These are phyloP conservation scores for Bungarus multicinctus DNA, from an alignment of 2,113 vertebrate species.

Conservation along the genomic window DNA sequence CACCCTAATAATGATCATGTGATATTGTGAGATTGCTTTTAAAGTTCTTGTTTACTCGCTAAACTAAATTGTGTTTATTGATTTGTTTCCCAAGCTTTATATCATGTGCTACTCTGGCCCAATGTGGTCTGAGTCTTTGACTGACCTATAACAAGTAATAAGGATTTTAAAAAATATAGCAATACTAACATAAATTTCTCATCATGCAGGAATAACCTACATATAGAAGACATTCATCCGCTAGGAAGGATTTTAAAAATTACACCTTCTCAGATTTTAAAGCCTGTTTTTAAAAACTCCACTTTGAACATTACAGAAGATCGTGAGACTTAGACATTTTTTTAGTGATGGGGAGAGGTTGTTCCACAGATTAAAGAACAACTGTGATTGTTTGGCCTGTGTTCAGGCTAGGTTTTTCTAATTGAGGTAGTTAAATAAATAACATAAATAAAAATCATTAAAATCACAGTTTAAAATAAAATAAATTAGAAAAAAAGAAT, in stretches of 20 bases:
- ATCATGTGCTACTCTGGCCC: not conserved
- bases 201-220: not conserved
- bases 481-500: too few species aligned
- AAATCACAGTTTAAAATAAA: too few species aligned
- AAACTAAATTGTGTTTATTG: not conserved
- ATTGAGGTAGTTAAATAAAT: too few species aligned
- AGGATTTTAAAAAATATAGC: not conserved
- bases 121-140: not conserved
- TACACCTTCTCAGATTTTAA: not conserved
- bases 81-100: not conserved
- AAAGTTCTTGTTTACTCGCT: not conserved
- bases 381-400: too few species aligned
- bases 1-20: not conserved
- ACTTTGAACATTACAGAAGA: too few species aligned
- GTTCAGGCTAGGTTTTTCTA: too few species aligned
- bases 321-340: too few species aligned
- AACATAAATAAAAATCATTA: too few species aligned
- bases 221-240: not conserved
- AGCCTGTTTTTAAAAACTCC: not conserved
- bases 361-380: too few species aligned
- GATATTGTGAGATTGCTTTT: not conserved
- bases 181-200: not conserved
- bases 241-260: not conserved
- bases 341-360: too few species aligned
- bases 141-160: not conserved